Conservation (phyloP, 2,888 invertebrate genomes). For the Shargacucullia verbasci region DNA sequence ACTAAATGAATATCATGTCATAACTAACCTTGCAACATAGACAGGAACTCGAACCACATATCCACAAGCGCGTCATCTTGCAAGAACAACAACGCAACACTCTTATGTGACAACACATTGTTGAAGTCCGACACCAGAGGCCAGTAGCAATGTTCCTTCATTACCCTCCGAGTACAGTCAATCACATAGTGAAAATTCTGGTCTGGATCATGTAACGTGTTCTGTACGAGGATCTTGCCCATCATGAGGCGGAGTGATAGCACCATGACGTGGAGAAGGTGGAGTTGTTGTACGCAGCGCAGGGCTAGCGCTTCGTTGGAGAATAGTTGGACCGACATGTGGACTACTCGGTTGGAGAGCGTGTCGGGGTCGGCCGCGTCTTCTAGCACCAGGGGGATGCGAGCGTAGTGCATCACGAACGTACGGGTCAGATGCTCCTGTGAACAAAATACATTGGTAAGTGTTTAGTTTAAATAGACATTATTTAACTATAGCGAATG, state of each 20-base stretch:
- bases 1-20: too few relatives aligned
- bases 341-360: constrained; percentile 98
- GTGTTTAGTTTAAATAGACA: too few relatives aligned
- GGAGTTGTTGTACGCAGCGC: constrained; percentile 96
- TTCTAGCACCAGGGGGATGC: constrained; percentile 97
- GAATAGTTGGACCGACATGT: constrained; percentile 99
- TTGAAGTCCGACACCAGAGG: constrained; percentile 98
- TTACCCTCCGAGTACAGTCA: constrained; percentile 96
- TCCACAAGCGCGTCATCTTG: constrained; percentile 96
- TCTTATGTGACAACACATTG: constrained; percentile 97
- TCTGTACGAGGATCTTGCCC: constrained; percentile 96
- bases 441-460: neutral
- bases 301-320: constrained; percentile 97
- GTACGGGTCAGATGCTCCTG: constrained; percentile 97
- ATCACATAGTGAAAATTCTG: constrained; percentile 97
- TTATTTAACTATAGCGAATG: too few relatives aligned
- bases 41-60: constrained; percentile 98
- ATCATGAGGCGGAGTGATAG: constrained; percentile 96
- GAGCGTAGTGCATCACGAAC: constrained; percentile 98
- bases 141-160: constrained; percentile 99
- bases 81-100: constrained; percentile 96
- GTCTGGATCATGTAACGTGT: constrained; percentile 94
- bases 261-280: constrained; percentile 97
- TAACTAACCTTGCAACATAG: constrained; percentile 96
- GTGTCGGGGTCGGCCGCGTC: constrained; percentile 96